Conservation (phyloP, 2,797 vertebrate genomes). For the Alectoris magna region DNA sequence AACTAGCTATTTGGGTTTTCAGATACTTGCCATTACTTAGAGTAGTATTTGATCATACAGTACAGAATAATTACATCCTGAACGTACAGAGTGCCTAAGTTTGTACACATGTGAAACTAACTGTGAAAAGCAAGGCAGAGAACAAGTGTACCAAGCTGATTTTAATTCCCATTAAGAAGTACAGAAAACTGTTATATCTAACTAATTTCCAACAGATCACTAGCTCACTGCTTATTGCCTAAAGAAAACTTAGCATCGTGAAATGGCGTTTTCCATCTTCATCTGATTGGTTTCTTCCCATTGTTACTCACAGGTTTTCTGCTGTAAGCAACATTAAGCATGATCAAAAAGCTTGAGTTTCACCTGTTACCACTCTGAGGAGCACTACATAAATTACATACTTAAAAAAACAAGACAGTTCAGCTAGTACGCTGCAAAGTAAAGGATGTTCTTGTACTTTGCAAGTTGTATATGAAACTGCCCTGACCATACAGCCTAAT, state of each 20-base stretch:
- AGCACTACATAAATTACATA: neutral
- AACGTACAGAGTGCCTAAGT: neutral
- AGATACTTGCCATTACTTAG: neutral
- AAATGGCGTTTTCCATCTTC: neutral
- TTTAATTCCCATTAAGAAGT: neutral
- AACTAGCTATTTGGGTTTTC: neutral
- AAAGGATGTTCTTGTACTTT: neutral
- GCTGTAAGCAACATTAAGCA: neutral
- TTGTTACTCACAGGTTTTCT: neutral
- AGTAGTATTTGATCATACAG: neutral
- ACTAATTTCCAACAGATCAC: neutral
- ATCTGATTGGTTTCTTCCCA: neutral
- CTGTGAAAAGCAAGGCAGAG: neutral
- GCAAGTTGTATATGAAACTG: neutral
- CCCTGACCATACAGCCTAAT: neutral
- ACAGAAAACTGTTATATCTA: neutral
- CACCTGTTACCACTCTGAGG: neutral
- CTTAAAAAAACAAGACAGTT: neutral
- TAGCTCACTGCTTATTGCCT: neutral
- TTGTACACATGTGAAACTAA: neutral
- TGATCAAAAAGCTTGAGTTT: neutral
- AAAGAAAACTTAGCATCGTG: neutral
- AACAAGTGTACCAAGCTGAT: neutral
- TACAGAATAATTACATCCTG: neutral
- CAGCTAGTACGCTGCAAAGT: neutral